Base-by-base conservation (phyloP, 1,140 invertebrate species). In the Plectrocnemia conspersa region DNA sequence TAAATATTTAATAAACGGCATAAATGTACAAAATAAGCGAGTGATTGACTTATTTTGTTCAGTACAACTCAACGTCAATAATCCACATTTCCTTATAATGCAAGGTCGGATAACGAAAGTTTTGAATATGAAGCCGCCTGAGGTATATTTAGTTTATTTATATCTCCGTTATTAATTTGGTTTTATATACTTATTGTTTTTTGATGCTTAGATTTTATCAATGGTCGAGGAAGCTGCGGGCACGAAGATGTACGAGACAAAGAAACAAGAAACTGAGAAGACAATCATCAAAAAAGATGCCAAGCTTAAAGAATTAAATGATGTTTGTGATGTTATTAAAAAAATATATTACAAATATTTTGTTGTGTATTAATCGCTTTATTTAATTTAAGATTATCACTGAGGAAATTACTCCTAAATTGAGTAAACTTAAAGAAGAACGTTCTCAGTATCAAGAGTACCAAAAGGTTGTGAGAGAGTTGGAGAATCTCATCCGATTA, bases 141-240 rank as follows among this genome's bases (percentile, higher is more conserved):
- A 99, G 79, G 89, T 92, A 73, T 64, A 56, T 50, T 50, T 48
- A 21, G 32, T 44, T 52, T 41, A 25, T 27, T 1, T 2, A 33
- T 15, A 15, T 32, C 7, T 35, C 10, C n/a, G 7, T 0, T 10
- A 24, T 1, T 32, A 48, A 55, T 25, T 18, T 22, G 38, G 10
- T 3, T 15, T 35, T 23, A 15, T 56, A 23, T 59, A 58, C 54
- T 35, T 16, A 48, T 13, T 38, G 11, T 42, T 32, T 38, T 49
- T 48, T 48, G 41, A 50, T 56, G 50, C 50, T 2, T 42, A 82
- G 86, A 97, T 98, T 68, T 76, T 99, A 24, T 91, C 91, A 0
- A 98, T 99, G 94, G 88, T 99, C 52, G 97, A 99, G 76, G 97
- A 99, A 78, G 95, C 97, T 19, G 94, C 95, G 1, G 97, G 97